These are phyloP conservation scores for Sterrhoptilus dennistouni DNA, from an alignment of 2,113 vertebrate genomes.

Conservation along the genomic window DNA sequence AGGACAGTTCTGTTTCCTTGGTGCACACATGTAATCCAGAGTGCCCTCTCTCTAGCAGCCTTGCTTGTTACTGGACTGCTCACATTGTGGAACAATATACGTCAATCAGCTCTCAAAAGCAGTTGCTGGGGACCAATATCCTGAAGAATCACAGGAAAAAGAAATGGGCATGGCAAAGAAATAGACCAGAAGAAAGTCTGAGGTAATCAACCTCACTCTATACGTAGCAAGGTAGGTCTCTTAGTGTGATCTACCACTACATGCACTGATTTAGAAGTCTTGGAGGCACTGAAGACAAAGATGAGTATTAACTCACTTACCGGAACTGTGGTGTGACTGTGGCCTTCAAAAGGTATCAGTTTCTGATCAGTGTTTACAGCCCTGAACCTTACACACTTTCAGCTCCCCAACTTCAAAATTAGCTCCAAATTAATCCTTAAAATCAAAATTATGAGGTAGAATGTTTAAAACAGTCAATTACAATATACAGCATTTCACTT, in stretches of 20 bases:
- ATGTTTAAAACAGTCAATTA: not conserved
- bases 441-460: not conserved
- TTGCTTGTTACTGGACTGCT: not conserved
- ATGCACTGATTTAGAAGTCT: not conserved
- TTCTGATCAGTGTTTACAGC: not conserved
- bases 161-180: not conserved
- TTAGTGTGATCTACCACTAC: not conserved
- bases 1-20: not conserved
- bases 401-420: not conserved
- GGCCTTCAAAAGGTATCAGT: not conserved
- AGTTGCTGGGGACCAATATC: not conserved
- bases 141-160: not conserved
- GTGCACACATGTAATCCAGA: not conserved
- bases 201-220: not conserved
- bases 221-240: not conserved
- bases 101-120: not conserved
- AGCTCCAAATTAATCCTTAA: not conserved
- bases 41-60: not conserved
- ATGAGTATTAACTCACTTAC: not conserved
- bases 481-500: not conserved
- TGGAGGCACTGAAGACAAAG: not conserved
- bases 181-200: not conserved
- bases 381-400: not conserved
- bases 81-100: not conserved
- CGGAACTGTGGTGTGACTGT: not conserved